Base-by-base conservation (phyloP, 1,140 invertebrate genomes). In the Parasteatoda tepidariorum region DNA sequence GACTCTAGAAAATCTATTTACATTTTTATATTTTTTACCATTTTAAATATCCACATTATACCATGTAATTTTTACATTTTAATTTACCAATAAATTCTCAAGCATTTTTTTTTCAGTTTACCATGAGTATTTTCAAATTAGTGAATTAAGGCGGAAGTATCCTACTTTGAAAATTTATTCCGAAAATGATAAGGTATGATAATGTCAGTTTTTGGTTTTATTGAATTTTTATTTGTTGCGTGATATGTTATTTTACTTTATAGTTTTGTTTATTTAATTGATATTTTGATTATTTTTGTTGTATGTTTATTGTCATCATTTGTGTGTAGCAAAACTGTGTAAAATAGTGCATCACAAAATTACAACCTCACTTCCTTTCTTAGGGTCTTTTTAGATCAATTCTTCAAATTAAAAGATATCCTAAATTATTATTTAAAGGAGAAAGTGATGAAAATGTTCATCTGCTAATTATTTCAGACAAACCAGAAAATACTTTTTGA, bases 81-180 rank as follows among this genome's bases (percentile, higher is more conserved):
- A n/a, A n/a, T n/a, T n/a, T n/a, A n/a, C n/a, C n/a, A n/a, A n/a
- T n/a, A n/a, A n/a, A n/a, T n/a, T n/a, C n/a, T n/a, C n/a, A n/a
- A n/a, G n/a, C n/a, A n/a, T n/a, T n/a, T n/a, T n/a, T n/a, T n/a
- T n/a, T 59, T 6, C 22, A 81, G 76, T 15, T 22, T 55, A 3
- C 6, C 76, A 30, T 26, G 84, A 87, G 61, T 92, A 90, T 87
- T 87, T 90, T 74, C 82, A 92, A 30, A 90, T 91, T 41, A 90
- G 89, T 86, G 87, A 90, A 81, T 86, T 94, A 18, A 89, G 92
- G 82, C 84, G 86, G 11, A 89, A 89, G 71, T 93, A 91, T 85
- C 88, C 90, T 55, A 86, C 90, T 74, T 88, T 91, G 59, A 90
- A 90, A 90, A 90, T 89, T 5, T 85, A 84, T 41, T 11, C 28